Evolutionary conservation across 2,888 invertebrate genomes (phyloP).

Genomic region (Pseudococcus viburni): DNA sequence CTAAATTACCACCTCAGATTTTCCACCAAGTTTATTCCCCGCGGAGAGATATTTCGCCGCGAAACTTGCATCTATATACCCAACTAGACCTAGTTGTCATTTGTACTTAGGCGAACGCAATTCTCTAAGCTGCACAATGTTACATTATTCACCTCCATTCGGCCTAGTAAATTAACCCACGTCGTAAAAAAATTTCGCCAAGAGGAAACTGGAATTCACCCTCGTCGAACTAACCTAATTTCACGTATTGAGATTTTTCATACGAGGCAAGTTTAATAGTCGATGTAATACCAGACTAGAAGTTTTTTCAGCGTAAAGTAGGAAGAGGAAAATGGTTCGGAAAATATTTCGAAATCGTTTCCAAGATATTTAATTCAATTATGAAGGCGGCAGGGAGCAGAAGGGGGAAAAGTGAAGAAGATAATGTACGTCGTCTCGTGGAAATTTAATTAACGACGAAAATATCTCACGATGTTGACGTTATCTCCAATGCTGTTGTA

Average conservation of each 20-base stretch:
- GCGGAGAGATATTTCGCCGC: background rate
- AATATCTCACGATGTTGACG: background rate
- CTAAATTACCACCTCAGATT: conserved; percentile 33
- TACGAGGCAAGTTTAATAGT: too few species aligned
- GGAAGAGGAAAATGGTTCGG: background rate
- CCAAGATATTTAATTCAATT: conserved; percentile 17
- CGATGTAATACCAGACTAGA: too few species aligned
- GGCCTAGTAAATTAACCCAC: background rate
- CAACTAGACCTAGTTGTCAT: background rate
- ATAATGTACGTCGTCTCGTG: background rate
- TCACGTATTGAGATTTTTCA: too few species aligned
- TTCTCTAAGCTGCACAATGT: background rate
- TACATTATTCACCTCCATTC: background rate
- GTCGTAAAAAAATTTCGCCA: too few species aligned
- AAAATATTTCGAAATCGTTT: background rate
- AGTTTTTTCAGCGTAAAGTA: too few species aligned
- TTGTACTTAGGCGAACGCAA: background rate
- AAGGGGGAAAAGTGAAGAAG: background rate
- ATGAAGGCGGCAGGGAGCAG: background rate
- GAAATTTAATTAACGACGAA: conserved; percentile 33
- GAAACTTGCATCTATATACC: background rate
- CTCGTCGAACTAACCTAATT: too few species aligned
- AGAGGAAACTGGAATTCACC: too few species aligned
- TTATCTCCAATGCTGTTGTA: background rate
- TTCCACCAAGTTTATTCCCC: conserved; percentile 1